Conservation (phyloP, 2,113 vertebrate species). For the Myrmecophaga tridactyla region DNA sequence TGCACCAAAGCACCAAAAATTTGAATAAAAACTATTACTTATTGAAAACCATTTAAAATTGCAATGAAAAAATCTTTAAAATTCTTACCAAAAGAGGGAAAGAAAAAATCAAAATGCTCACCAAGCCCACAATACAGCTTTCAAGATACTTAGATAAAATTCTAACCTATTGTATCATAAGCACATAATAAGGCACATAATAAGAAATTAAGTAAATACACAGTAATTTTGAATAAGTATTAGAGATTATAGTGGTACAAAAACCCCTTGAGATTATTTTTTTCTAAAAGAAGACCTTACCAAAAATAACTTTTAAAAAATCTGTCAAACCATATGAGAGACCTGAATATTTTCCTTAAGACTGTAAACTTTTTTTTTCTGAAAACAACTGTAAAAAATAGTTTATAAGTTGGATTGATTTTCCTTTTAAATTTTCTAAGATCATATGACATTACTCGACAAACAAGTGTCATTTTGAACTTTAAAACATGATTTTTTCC, state of each 20-base stretch:
- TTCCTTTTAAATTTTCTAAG: slow-evolving; percentile 77
- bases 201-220: slow-evolving; percentile 89
- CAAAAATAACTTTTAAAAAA: slow-evolving; percentile 92
- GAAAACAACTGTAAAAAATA: slow-evolving; percentile 81
- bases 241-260: slow-evolving; percentile 88
- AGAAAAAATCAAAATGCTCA: slow-evolving; percentile 79
- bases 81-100: slow-evolving; percentile 71
- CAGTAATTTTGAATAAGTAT: slow-evolving; percentile 86
- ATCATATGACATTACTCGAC: slow-evolving; percentile 63
- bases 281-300: slow-evolving; percentile 86
- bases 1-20: too few species aligned
- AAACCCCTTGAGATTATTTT: slow-evolving; percentile 83
- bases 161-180: slow-evolving; percentile 85
- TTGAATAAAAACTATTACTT: too few species aligned
- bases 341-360: slow-evolving; percentile 88
- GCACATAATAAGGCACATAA: slow-evolving; percentile 92
- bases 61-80: slow-evolving; percentile 82
- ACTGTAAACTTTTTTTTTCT: slow-evolving; percentile 86
- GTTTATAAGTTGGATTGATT: slow-evolving; percentile 72
- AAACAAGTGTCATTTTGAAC: slow-evolving; percentile 67
- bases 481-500: slow-evolving; percentile 61
- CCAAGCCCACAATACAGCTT: slow-evolving; percentile 83
- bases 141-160: slow-evolving; percentile 84
- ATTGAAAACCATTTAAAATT: too few species aligned
- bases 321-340: slow-evolving; percentile 86